Evolutionary conservation across 2,888 invertebrate species (phyloP).

Genomic region (Drosophila lacicola): DNA sequence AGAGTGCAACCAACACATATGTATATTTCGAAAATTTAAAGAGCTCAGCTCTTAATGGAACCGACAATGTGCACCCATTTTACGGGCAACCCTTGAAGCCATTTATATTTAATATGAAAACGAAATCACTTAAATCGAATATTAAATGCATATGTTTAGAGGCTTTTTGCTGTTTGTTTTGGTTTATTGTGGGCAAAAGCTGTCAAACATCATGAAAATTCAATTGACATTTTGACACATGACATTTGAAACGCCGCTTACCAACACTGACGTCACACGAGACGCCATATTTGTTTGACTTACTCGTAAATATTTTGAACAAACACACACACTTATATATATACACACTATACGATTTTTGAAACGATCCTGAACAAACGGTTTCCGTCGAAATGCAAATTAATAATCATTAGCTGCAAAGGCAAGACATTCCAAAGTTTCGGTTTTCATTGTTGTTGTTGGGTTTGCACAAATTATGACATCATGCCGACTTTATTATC

Average conservation of each 20-base stretch:
- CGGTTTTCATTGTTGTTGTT: slow-evolving; percentile 24
- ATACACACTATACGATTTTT: slow-evolving; percentile 2
- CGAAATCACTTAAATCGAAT: slow-evolving; percentile 9
- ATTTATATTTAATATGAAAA: slow-evolving; percentile 4
- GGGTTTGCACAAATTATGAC: slow-evolving; percentile 65
- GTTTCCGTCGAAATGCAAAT: slow-evolving; percentile 60
- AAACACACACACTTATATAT: slow-evolving; percentile 3
- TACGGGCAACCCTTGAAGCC: background rate
- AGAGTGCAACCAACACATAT: no score
- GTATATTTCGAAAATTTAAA: slow-evolving; percentile 7
- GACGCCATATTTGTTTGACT: slow-evolving; percentile 24
- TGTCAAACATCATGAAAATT: slow-evolving; percentile 26
- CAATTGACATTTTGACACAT: slow-evolving; percentile 41
- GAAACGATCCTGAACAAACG: slow-evolving; percentile 36
- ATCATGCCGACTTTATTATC: slow-evolving; percentile 71
- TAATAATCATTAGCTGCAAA: slow-evolving; percentile 53
- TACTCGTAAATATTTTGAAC: slow-evolving; percentile 18
- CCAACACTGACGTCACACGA: slow-evolving; percentile 14
- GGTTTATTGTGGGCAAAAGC: slow-evolving; percentile 14
- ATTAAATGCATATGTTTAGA: slow-evolving; percentile 11
- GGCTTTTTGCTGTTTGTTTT: background rate
- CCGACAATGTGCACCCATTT: slow-evolving; percentile 6
- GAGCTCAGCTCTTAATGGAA: slow-evolving; percentile 12
- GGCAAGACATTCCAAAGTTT: slow-evolving; percentile 48
- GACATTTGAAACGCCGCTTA: slow-evolving; percentile 19